phyloP scores from a whole-genome alignment of 1,140 invertebrate species.

The Pachyrhynchus sulphureomaculatus region DNA sequence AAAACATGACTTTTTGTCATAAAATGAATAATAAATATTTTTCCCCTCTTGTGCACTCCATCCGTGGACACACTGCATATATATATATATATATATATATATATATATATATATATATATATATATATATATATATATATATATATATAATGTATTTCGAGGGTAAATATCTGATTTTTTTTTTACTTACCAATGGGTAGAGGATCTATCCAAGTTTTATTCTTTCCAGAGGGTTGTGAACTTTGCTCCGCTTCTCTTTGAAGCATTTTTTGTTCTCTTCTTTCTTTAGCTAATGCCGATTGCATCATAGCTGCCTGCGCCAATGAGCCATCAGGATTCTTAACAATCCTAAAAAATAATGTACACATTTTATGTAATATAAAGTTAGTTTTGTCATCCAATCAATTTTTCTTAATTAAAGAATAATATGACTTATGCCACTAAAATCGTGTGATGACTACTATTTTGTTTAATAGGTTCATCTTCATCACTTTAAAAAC shows the following conservation, averaged over 20 bases:
- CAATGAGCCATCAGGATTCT: conserved; percentile 98
- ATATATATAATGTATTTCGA: too few species aligned
- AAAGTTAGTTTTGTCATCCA: background rate
- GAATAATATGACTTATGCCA: too few species aligned
- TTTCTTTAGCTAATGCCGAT: conserved; percentile 93
- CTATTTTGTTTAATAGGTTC: too few species aligned
- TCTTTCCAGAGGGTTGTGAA: conserved; percentile 76
- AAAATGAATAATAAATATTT: too few species aligned
- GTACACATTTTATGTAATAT: background rate
- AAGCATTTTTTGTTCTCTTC: conserved; percentile 90
- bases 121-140: too few species aligned
- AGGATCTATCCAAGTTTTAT: conserved; percentile 96
- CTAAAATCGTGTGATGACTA: too few species aligned
- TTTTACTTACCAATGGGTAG: conserved; percentile 70
- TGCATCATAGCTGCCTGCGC: conserved; percentile 99
- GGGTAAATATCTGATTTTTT: conserved; percentile 1
- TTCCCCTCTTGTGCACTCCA: too few species aligned
- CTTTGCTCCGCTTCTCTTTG: conserved; percentile 90
- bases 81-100: too few species aligned
- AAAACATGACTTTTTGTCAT: too few species aligned
- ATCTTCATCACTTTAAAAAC: too few species aligned
- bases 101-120: too few species aligned
- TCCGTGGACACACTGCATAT: too few species aligned
- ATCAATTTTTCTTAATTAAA: background rate
- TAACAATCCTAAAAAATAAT: conserved; percentile 80